Evolutionary conservation across 2,113 vertebrate genomes (phyloP).

Genomic region (Microtus montanus): DNA sequence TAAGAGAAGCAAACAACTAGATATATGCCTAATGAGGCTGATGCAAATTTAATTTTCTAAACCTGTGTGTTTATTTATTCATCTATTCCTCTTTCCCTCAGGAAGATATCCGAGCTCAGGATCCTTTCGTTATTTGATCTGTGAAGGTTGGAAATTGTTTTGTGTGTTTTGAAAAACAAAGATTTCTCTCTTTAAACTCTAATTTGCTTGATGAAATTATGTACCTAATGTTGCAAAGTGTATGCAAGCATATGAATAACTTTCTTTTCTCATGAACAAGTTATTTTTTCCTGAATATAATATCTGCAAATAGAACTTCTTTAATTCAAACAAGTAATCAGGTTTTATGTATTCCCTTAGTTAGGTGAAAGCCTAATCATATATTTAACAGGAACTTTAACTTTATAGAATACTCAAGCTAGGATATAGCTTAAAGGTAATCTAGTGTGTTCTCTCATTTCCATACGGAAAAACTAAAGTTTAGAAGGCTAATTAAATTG

Average conservation of each 20-base stretch:
- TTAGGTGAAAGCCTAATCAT: conserved; percentile 1
- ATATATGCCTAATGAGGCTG: background rate
- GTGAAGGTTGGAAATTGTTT: background rate
- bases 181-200: background rate
- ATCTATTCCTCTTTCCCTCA: background rate
- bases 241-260: background rate
- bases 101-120: background rate
- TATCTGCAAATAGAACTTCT: conserved; percentile 2
- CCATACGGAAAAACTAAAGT: background rate
- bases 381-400: background rate
- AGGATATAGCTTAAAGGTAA: background rate
- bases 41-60: conserved; percentile 30
- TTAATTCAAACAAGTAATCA: background rate
- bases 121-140: background rate
- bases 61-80: conserved; percentile 9
- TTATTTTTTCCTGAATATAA: background rate
- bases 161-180: background rate
- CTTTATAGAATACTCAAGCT: background rate
- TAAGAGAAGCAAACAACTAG: background rate
- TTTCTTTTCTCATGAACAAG: background rate
- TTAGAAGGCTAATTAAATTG: background rate
- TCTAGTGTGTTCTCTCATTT: background rate
- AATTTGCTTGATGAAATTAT: conserved; percentile 7
- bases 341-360: background rate
- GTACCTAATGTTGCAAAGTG: background rate